Conservation (phyloP, 2,113 vertebrate species). For the Aythya baeri region DNA sequence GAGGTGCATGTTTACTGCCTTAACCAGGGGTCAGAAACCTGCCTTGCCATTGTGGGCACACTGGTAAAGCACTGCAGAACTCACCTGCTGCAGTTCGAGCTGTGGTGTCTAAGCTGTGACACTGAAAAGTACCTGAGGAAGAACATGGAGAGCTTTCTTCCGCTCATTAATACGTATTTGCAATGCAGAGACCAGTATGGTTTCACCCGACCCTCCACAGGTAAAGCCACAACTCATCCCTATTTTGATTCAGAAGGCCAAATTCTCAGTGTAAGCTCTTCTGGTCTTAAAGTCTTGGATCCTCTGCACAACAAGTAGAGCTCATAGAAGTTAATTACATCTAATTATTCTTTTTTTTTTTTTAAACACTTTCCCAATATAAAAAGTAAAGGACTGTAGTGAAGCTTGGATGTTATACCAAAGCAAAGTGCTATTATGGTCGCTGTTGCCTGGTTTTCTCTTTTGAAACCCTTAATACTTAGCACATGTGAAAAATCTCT, state of each 20-base stretch:
- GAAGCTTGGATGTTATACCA: background rate
- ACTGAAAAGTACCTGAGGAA: constrained; percentile 62
- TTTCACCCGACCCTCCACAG: constrained; percentile 57
- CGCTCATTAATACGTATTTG: constrained; percentile 81
- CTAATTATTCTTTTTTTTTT: background rate
- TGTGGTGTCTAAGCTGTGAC: constrained; percentile 82
- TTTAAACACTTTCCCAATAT: background rate
- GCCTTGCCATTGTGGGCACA: constrained; percentile 69
- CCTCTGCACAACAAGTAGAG: background rate
- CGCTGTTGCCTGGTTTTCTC: background rate
- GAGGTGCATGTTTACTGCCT: constrained; percentile 86
- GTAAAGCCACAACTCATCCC: constrained; percentile 47
- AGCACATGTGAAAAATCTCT: background rate
- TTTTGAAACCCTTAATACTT: background rate
- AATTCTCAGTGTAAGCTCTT: background rate
- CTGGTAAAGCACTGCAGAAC: constrained; percentile 83
- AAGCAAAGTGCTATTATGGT: background rate
- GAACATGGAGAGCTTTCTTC: constrained; percentile 74
- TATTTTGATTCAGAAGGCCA: background rate
- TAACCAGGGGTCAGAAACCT: constrained; percentile 18
- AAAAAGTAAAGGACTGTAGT: background rate
- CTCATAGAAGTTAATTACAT: background rate
- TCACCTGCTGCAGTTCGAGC: constrained; percentile 87
- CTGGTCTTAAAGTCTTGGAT: background rate
- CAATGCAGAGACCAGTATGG: constrained; percentile 51